Evolutionary conservation across 2,113 vertebrate genomes (phyloP), one percentile per base, ranked within the genome.

Genomic region (Periophthalmus modestus): DNA sequence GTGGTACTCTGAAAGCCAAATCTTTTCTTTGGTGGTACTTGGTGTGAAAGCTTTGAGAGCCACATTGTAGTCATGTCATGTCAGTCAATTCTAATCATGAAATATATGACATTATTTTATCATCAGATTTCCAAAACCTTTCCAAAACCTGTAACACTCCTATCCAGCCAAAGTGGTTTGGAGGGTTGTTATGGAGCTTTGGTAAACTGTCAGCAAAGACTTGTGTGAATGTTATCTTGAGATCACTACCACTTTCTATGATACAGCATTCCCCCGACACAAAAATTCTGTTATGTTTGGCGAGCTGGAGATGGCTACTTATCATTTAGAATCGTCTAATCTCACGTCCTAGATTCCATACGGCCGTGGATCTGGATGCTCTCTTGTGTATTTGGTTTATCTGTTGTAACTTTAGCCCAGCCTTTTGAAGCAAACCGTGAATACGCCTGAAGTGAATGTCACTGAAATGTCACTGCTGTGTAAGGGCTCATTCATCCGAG

Each of bases 381-480:
- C 75, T 73, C 69, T 72, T 80, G 24, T 59, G 62, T 75, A 74
- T 87, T 84, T 90, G 82, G 87, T 84, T 86, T 82, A 73, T 85
- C 75, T 75, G 73, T 72, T 84, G 89, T 92, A 91, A 91, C 82
- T 78, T 86, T 85, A 89, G 74, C 88, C 70, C 1, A 12, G 39
- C 79, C 87, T 85, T 92, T 92, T 89, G 84, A 91, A 87, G 82
- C 68, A 7, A 76, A 77, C 73, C 67, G 90, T 85, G 89, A 91
- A 92, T 87, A 77, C 81, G 67, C 82, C 83, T 74, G 82, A 69
- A 83, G 77, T 88, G 88, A 90, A 91, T 90, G 88, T 88, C 87
- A 89, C 77, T 84, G 75, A 91, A 91, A 89, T 92, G 87, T 85
- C 88, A 88, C 79, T 82, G 70, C 87, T 86, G 81, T 90, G 88